These are phyloP conservation scores for Parazoanthus darwini DNA, from an alignment of 92 coral and sea anemone species.

Conservation along the genomic window DNA sequence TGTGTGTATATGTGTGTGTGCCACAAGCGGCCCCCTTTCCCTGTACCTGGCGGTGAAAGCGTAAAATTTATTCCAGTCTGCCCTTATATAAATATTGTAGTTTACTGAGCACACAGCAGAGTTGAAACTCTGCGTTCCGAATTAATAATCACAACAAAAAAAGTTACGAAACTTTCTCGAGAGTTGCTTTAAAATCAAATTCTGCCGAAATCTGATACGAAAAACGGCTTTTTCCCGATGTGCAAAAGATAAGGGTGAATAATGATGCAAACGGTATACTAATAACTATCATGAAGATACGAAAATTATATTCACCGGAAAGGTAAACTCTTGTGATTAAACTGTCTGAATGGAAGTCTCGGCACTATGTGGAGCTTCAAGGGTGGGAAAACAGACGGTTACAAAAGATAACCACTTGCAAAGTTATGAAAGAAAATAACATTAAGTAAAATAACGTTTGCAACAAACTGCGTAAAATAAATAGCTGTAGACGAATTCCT, in stretches of 20 bases:
- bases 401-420: background rate
- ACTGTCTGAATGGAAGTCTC: background rate
- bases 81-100: constrained; percentile 19
- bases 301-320: background rate
- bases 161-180: background rate
- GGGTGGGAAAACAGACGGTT: constrained; percentile 18
- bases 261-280: background rate
- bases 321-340: background rate
- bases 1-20: too few species aligned
- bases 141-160: too few species aligned
- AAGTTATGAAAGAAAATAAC: constrained; percentile 1
- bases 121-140: background rate
- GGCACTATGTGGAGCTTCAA: background rate
- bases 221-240: too few species aligned
- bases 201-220: background rate
- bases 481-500: too few species aligned
- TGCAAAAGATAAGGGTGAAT: background rate
- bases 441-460: background rate
- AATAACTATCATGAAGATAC: background rate
- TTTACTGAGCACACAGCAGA: background rate
- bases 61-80: background rate
- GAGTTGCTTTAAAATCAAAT: background rate
- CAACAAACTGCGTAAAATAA: too few species aligned
- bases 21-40: too few species aligned
- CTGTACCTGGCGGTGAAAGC: too few species aligned